A percentile compares a stretch with the other conserved stretches of the same genome.
phyloP scores from a whole-genome alignment of 1,140 invertebrate species.

The Tigriopus japonicus region DNA sequence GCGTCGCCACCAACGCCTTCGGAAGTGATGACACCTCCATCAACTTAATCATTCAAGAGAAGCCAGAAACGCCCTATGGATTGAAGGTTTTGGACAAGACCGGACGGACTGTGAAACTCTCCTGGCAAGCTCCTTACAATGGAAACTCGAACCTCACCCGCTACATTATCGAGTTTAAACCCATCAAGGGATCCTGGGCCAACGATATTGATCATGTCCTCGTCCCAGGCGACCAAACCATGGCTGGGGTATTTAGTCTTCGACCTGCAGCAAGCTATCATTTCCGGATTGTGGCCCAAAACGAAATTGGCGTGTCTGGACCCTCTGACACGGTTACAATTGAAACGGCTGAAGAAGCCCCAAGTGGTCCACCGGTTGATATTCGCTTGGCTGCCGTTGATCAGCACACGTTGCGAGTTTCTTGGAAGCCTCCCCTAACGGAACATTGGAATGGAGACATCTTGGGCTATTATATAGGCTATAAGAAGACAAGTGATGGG shows the following conservation, averaged over 20 bases:
- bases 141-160: constrained; percentile 82
- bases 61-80: constrained; percentile 74
- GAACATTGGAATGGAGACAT: constrained; percentile 86
- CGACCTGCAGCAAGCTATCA: constrained; percentile 80
- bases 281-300: constrained; percentile 77
- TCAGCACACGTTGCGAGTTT: constrained; percentile 72
- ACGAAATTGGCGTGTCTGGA: constrained; percentile 74
- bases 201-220: constrained; percentile 61
- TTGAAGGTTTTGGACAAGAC: constrained; percentile 78
- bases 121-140: constrained; percentile 81
- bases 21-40: constrained; percentile 87
- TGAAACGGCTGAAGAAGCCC: constrained; percentile 77
- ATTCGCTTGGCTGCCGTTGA: constrained; percentile 76
- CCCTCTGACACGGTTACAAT: constrained; percentile 80
- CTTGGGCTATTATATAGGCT: constrained; percentile 24
- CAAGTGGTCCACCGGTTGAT: constrained; percentile 35
- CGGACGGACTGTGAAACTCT: constrained; percentile 66
- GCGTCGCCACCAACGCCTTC: constrained; percentile 81
- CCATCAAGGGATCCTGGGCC: constrained; percentile 49
- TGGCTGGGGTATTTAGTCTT: constrained; percentile 68
- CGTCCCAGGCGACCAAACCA: constrained; percentile 61
- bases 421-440: constrained; percentile 74
- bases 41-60: constrained; percentile 74
- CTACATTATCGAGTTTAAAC: constrained; percentile 83
- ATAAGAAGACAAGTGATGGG: not conserved